Evolutionary conservation across 2,113 vertebrate genomes (phyloP), one percentile per base, ranked within the genome.

Genomic region (Vombatus ursinus): DNA sequence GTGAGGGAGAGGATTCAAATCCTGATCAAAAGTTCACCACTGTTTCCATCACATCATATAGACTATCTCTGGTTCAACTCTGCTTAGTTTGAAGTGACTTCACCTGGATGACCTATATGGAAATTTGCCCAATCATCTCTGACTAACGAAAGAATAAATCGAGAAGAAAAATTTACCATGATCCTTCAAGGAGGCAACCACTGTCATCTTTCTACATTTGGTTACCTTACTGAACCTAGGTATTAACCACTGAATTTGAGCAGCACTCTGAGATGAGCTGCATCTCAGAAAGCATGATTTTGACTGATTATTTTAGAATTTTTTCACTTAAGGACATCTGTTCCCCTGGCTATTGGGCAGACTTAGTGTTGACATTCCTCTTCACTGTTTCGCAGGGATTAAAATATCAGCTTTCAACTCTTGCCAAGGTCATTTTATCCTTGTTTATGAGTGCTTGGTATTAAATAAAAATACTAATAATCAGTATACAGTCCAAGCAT

Each of bases 251-350:
- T 31, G 0, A 31, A 53, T 53, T 93, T 95, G 96, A 9, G 25
- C 94, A 97, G 96, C 97, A 95, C 92, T 96, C 92, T 97, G 95
- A 93, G 96, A 96, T 95, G 91, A 61, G 97, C 96, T 68, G 97
- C 50, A 93, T 92, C 96, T 97, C 92, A 92, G 52, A 52, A 96
- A 97, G 96, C n/a, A 49, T 94, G 54, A 92, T 96, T 95, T 93
- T 8, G 47, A 92, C 12, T 48, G 24, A 44, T 24, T 93, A 84
- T 48, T 94, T 48, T 48, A 95, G 47, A 31, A 95, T 7, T 52
- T 37, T 52, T 9, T 52, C 52, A 89, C 25, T 44, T 52, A 31
- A 94, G n/a, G 91, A 92, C 54, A 84, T 31, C 5, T 96, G 50
- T 37, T 89, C 91, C 91, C 52, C 89, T 90, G n/a, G 1, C 50